These are phyloP conservation scores for Hypotaenidia philippensis DNA, from an alignment of 2,797 vertebrate genomes.

Conservation along the genomic window DNA sequence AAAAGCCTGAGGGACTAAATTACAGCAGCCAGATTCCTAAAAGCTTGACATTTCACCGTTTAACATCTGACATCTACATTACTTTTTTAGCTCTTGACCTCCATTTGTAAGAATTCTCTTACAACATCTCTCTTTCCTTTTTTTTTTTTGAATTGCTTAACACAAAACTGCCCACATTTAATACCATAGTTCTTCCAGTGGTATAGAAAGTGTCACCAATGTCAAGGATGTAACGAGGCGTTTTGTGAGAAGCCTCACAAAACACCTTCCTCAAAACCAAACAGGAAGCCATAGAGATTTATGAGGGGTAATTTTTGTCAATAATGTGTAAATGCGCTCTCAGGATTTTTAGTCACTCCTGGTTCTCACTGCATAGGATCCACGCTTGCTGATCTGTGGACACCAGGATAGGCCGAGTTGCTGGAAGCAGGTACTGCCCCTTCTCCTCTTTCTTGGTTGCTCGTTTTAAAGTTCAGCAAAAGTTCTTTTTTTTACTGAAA, in stretches of 20 bases:
- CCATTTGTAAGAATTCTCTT: background rate
- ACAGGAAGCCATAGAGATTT: background rate
- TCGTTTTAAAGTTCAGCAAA: background rate
- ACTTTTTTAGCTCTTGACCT: background rate
- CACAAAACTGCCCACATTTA: background rate
- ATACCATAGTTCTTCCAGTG: background rate
- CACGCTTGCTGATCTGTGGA: background rate
- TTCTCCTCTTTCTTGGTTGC: background rate
- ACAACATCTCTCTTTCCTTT: background rate
- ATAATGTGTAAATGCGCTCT: background rate
- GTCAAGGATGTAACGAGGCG: background rate
- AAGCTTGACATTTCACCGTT: background rate
- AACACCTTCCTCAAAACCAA: background rate
- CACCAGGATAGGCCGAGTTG: background rate
- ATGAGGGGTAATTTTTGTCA: background rate
- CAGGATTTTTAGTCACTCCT: background rate
- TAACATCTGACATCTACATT: constrained; percentile 38
- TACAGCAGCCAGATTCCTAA: background rate
- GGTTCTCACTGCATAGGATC: background rate
- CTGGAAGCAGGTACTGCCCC: background rate
- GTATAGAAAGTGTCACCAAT: background rate
- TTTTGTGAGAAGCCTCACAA: background rate
- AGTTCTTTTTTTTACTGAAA: background rate
- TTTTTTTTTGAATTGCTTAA: background rate
- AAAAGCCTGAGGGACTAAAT: constrained; percentile 47